Conservation (phyloP, 2,888 invertebrate genomes). For the Parelbella ahira region DNA sequence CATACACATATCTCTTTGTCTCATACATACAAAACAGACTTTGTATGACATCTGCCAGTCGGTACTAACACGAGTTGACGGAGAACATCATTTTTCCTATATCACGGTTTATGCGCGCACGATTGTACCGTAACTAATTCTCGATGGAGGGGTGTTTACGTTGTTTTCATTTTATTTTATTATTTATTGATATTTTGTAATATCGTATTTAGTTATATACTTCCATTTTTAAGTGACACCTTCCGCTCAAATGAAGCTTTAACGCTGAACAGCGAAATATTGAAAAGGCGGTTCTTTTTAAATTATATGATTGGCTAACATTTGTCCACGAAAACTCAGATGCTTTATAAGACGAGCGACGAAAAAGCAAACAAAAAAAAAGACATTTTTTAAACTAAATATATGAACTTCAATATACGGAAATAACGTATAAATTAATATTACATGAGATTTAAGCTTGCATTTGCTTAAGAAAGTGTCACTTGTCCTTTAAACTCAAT, state of each 20-base stretch:
- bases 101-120: constrained; percentile 21
- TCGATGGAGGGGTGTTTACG: constrained; percentile 6
- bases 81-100: background rate
- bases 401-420: too few relatives aligned
- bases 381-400: too few relatives aligned
- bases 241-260: background rate
- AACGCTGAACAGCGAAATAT: too few relatives aligned
- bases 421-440: too few relatives aligned
- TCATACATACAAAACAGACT: constrained; percentile 7
- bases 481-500: constrained; percentile 1
- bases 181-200: constrained; percentile 5
- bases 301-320: too few relatives aligned
- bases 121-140: constrained; percentile 18
- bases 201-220: constrained; percentile 13
- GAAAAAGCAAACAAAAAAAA: too few relatives aligned
- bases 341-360: too few relatives aligned
- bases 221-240: constrained; percentile 6
- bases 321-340: too few relatives aligned
- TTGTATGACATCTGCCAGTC: constrained; percentile 3
- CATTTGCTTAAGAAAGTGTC: constrained; percentile 1
- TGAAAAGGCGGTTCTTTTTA: too few relatives aligned
- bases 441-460: too few relatives aligned
- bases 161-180: constrained; percentile 18
- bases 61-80: constrained; percentile 12
- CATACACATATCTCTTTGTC: too few relatives aligned